Evolutionary conservation across 2,797 vertebrate species (phyloP).

Genomic region (Phoxinus dragarum): DNA sequence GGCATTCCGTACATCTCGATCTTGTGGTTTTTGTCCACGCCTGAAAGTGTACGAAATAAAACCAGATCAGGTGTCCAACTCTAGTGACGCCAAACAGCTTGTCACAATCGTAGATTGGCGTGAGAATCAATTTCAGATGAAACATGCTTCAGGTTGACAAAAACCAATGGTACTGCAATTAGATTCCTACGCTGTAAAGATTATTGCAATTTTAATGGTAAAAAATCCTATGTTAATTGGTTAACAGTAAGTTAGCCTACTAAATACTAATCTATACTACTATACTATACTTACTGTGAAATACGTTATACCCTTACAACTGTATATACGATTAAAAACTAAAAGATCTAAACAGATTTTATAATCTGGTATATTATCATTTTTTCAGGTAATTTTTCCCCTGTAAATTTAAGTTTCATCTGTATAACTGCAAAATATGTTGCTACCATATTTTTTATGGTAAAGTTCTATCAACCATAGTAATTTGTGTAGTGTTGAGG

Average conservation of each 20-base stretch:
- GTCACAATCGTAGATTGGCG: not conserved
- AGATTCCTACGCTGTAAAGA: not conserved
- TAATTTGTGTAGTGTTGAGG: not conserved
- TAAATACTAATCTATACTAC: too few relatives aligned
- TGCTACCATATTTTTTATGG: not conserved
- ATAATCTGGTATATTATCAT: not conserved
- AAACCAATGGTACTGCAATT: not conserved
- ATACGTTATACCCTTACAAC: not conserved
- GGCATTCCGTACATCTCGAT: conserved; percentile 20
- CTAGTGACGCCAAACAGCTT: not conserved
- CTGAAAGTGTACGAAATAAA: not conserved
- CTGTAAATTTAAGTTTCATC: not conserved
- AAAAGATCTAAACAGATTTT: not conserved
- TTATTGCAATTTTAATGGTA: not conserved
- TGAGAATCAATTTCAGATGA: not conserved
- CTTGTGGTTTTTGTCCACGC: not conserved
- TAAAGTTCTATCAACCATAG: not conserved
- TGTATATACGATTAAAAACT: not conserved
- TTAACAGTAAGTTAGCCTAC: not conserved
- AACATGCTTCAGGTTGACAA: not conserved
- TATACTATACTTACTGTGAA: too few relatives aligned
- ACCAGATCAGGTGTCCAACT: conserved; percentile 13
- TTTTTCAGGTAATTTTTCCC: not conserved
- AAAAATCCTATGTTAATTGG: not conserved
- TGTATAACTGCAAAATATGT: not conserved